Evolutionary conservation across 2,797 vertebrate genomes (phyloP).

Genomic region (Loris lydekkerianus): DNA sequence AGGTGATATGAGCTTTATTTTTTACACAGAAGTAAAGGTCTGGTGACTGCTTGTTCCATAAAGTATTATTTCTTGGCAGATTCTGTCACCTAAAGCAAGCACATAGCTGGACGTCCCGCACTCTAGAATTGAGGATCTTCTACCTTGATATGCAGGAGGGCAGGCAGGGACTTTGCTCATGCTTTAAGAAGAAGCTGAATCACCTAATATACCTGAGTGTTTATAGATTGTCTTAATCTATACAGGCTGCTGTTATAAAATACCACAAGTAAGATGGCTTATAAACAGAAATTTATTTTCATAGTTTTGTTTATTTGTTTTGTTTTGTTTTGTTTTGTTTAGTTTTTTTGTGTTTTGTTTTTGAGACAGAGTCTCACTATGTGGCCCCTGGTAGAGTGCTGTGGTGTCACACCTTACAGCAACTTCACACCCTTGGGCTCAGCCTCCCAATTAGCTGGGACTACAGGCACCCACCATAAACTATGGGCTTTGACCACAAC

Average conservation of each 20-base stretch:
- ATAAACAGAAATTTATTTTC: background rate
- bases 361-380: too few relatives aligned
- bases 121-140: background rate
- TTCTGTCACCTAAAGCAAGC: background rate
- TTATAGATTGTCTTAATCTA: background rate
- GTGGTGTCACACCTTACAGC: too few relatives aligned
- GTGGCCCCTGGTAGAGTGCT: too few relatives aligned
- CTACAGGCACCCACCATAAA: too few relatives aligned
- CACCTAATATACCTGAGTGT: background rate
- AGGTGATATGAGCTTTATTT: background rate
- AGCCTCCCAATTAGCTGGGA: too few relatives aligned
- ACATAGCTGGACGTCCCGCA: background rate
- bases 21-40: background rate
- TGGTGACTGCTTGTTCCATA: background rate
- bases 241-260: background rate
- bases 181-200: background rate
- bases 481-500: too few relatives aligned
- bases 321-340: too few relatives aligned
- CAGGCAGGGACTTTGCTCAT: background rate
- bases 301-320: background rate
- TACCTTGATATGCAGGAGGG: background rate
- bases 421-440: too few relatives aligned
- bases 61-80: background rate
- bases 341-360: too few relatives aligned
- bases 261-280: background rate